phyloP scores from a whole-genome alignment of 37 sponge, comb jelly and placozoan genomes.

The Spongilla lacustris region DNA sequence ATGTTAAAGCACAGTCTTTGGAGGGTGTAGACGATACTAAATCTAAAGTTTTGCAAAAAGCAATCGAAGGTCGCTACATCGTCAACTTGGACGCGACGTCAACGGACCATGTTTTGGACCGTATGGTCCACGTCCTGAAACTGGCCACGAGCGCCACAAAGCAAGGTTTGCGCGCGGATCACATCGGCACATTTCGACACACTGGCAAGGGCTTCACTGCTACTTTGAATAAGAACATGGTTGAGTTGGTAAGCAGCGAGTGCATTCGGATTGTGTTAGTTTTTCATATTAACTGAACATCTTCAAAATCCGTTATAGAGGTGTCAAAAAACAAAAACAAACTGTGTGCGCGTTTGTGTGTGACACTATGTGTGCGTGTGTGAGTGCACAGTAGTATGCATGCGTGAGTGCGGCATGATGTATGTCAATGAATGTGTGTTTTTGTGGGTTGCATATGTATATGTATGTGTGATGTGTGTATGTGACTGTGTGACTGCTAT shows the following conservation, averaged over 20 bases:
- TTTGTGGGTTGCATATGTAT: no score
- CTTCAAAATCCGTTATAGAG: no score
- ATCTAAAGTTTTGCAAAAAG: constrained; percentile 1
- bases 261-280: background rate
- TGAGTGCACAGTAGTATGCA: no score
- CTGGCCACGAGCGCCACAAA: constrained; percentile 40
- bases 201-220: constrained; percentile 70
- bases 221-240: constrained; percentile 61
- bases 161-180: constrained; percentile 40
- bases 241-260: constrained; percentile 64
- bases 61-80: constrained; percentile 63
- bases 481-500: no score
- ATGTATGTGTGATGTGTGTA: no score
- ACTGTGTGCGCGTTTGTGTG: no score
- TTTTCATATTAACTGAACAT: no score
- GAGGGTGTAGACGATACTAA: background rate
- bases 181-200: constrained; percentile 46
- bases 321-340: no score
- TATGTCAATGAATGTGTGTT: no score
- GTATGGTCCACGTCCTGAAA: constrained; percentile 46
- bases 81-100: constrained; percentile 54
- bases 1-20: background rate
- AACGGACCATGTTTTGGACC: constrained; percentile 46
- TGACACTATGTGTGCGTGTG: no score
- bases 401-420: no score